Conservation (phyloP, 2,797 vertebrate species). For the Hemibagrus guttatus region DNA sequence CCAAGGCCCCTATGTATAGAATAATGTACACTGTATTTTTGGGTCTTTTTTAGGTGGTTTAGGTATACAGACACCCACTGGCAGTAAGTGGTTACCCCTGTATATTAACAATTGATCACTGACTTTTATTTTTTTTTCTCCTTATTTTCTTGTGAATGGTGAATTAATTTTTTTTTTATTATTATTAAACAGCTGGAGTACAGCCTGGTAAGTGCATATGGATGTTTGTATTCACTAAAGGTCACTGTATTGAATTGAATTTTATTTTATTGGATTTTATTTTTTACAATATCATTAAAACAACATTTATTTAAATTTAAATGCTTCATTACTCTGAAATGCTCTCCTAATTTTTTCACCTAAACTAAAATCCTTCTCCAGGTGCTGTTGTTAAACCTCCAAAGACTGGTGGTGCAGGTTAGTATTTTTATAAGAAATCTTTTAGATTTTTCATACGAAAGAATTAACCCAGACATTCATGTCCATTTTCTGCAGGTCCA, state of each 20-base stretch:
- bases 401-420: conserved; percentile 38
- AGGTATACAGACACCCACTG: conserved; percentile 7
- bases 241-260: background rate
- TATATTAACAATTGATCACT: background rate
- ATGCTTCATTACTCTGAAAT: background rate
- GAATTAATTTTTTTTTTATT: background rate
- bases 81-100: conserved; percentile 1
- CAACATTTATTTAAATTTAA: background rate
- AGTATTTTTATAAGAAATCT: background rate
- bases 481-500: conserved; percentile 47
- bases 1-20: background rate
- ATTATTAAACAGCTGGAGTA: conserved; percentile 1
- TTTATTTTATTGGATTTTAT: background rate
- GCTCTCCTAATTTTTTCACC: too few relatives aligned
- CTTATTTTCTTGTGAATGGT: background rate
- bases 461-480: background rate
- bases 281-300: background rate
- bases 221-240: background rate
- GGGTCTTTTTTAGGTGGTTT: background rate
- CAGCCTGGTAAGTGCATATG: conserved; percentile 23
- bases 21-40: background rate
- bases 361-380: background rate
- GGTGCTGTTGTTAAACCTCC: conserved; percentile 37
- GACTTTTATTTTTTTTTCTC: background rate
- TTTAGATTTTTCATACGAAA: background rate